phyloP scores from a whole-genome alignment of 2,888 invertebrate species.

The Prosapia bicincta region DNA sequence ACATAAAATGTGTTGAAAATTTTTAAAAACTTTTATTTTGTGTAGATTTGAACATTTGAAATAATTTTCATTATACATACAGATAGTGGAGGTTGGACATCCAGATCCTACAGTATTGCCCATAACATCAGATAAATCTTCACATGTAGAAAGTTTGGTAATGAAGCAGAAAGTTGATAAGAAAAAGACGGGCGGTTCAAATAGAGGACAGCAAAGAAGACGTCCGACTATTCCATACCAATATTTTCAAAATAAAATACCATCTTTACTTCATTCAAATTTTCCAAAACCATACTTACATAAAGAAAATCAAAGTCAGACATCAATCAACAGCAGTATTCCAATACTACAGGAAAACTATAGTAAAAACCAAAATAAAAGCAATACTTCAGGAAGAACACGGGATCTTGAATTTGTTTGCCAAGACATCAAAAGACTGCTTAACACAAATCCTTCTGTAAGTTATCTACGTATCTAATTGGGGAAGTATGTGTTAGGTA shows the following conservation, averaged over 20 bases:
- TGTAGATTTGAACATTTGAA: too few species aligned
- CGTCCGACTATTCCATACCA: neutral
- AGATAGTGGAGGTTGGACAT: neutral
- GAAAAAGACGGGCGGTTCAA: neutral
- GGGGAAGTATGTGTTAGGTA: too few species aligned
- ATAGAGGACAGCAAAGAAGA: neutral
- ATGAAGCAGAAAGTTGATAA: neutral
- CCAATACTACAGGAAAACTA: too few species aligned
- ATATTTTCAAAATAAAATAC: neutral
- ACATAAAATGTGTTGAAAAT: too few species aligned
- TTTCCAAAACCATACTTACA: too few species aligned
- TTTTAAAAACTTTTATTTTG: too few species aligned
- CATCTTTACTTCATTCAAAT: neutral
- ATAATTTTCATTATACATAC: too few species aligned
- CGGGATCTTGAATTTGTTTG: neutral
- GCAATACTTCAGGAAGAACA: too few species aligned
- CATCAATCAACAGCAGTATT: too few species aligned
- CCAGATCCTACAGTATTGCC: neutral
- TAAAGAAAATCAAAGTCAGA: too few species aligned
- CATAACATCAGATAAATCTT: neutral
- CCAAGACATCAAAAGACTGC: neutral
- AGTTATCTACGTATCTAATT: too few species aligned
- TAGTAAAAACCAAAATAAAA: too few species aligned
- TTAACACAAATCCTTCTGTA: neutral
- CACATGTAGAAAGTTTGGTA: neutral